phyloP scores from a whole-genome alignment of 2,888 invertebrate species.

The Apodemia hepburni region DNA sequence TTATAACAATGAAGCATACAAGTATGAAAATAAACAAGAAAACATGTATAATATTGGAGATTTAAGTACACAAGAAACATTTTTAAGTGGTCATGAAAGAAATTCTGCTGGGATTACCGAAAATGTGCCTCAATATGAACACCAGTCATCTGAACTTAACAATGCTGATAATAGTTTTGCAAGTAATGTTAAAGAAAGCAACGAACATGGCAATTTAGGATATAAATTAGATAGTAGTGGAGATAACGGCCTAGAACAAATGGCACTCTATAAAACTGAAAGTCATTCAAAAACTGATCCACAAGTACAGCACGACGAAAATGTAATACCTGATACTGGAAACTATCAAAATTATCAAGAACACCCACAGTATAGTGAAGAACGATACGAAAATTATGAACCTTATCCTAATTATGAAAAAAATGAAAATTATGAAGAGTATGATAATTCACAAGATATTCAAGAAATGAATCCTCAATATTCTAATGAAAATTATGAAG shows the following conservation, averaged over 20 bases:
- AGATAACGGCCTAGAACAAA: neutral
- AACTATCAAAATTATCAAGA: conserved; percentile 40
- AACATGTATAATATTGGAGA: neutral
- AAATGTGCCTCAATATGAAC: conserved; percentile 23
- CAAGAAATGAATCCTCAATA: conserved; percentile 39
- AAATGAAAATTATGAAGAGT: conserved; percentile 52
- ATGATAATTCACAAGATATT: conserved; percentile 45
- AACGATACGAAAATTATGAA: conserved; percentile 57
- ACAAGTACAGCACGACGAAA: neutral
- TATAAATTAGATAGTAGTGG: conserved; percentile 15
- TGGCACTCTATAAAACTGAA: neutral
- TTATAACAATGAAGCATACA: conserved; percentile 10
- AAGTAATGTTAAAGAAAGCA: conserved; percentile 29
- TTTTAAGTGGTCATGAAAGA: conserved; percentile 20
- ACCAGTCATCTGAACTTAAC: neutral
- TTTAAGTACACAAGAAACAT: neutral
- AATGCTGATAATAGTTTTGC: conserved; percentile 24
- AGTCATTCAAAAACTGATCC: neutral
- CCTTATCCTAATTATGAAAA: conserved; percentile 52
- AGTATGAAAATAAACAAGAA: neutral
- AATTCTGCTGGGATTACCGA: conserved; percentile 25
- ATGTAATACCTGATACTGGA: neutral
- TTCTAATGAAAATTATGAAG: conserved; percentile 19
- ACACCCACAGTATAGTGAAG: conserved; percentile 44
- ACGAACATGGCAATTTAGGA: conserved; percentile 24